These are phyloP conservation scores for Polydrusus pterygomalis DNA, from an alignment of 2,888 invertebrate genomes.

Conservation along the genomic window DNA sequence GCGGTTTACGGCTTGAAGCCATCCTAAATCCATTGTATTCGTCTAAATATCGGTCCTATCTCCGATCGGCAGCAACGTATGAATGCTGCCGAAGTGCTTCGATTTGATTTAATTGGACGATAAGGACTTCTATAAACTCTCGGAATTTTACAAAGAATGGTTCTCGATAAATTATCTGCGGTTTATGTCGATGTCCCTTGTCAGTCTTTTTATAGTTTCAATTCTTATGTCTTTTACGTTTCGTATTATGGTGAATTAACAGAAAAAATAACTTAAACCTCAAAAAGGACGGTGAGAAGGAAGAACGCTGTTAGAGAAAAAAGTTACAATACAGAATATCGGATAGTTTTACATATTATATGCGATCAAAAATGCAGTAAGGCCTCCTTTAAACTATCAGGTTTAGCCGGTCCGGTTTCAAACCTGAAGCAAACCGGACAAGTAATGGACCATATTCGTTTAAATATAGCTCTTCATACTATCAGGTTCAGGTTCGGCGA, in stretches of 20 bases:
- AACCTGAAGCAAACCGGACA: too few species aligned
- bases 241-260: not conserved
- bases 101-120: constrained; percentile 69
- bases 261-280: too few species aligned
- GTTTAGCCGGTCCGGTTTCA: too few species aligned
- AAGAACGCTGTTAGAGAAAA: too few species aligned
- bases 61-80: constrained; percentile 66
- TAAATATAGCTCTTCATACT: too few species aligned
- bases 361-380: too few species aligned
- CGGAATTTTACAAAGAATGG: constrained; percentile 51
- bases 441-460: too few species aligned
- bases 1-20: constrained; percentile 16
- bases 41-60: constrained; percentile 62
- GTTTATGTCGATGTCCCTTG: constrained; percentile 12
- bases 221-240: not conserved
- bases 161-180: constrained; percentile 28
- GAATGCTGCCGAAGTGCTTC: constrained; percentile 67
- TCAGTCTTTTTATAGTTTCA: constrained; percentile 25
- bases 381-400: too few species aligned
- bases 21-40: constrained; percentile 63
- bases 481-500: too few species aligned
- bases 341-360: too few species aligned
- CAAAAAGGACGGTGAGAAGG: too few species aligned
- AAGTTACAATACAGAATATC: too few species aligned
- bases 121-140: constrained; percentile 63